phyloP scores from a whole-genome alignment of 2,797 vertebrate genomes.

The Dryobates pubescens region DNA sequence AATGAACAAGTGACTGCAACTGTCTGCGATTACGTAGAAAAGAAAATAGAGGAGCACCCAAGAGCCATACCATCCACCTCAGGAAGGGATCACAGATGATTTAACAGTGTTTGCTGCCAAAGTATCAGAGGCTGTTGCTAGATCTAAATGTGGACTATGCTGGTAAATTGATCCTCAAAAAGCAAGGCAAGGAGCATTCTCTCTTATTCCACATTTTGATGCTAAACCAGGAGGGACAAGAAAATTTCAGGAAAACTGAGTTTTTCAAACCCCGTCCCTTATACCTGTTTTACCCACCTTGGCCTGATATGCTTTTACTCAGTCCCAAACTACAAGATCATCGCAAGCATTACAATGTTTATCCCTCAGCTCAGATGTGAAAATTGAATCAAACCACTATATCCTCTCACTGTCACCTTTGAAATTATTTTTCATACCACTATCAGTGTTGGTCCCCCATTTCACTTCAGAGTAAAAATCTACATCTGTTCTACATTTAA shows the following conservation, averaged over 20 bases:
- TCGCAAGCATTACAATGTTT: background rate
- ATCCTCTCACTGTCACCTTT: slow-evolving; percentile 4
- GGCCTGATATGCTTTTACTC: background rate
- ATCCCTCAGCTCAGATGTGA: background rate
- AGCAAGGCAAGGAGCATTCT: background rate
- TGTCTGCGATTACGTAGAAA: background rate
- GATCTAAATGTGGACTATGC: background rate
- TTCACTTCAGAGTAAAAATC: slow-evolving; percentile 28
- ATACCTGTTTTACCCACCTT: background rate
- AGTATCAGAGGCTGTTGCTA: background rate
- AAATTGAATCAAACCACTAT: slow-evolving; percentile 26
- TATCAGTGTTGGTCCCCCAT: background rate
- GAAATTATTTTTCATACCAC: slow-evolving; percentile 4
- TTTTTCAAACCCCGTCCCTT: background rate
- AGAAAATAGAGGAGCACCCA: background rate
- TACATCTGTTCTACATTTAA: slow-evolving; percentile 57
- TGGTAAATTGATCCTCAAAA: background rate
- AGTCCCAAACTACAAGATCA: background rate
- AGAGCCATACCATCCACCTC: background rate
- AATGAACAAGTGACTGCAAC: background rate
- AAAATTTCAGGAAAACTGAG: background rate
- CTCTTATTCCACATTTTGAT: background rate
- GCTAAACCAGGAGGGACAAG: background rate
- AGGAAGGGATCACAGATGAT: background rate
- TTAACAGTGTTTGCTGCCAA: background rate